Base-by-base conservation (phyloP, 2,113 vertebrate species). In the Tyto alba region DNA sequence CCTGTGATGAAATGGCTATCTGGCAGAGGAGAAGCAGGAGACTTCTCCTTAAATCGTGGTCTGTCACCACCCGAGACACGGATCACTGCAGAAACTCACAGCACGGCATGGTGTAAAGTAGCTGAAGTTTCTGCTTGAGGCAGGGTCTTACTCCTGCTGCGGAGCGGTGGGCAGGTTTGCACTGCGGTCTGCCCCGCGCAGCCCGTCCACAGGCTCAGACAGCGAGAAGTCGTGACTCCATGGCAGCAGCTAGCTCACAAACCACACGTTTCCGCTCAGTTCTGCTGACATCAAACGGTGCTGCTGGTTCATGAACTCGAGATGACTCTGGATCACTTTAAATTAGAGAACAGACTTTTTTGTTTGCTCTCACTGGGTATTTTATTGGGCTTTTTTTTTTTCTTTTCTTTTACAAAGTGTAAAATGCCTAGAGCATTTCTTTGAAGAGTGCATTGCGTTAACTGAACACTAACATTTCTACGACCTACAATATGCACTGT, bases 241-340 rank as follows among this genome's bases (percentile, higher is more conserved):
- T 4, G 3, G 88, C 95, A 94, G 92, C 88, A 93, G 90, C 77
- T 6, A 66, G 83, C 79, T 86, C 87, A 38, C 90, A 92, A 94
- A 97, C 96, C 96, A 97, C 96, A 96, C 7, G 2, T 92, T 95
- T 97, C 96, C 94, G 80, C 90, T 94, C 76, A 34, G 47, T 89
- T 92, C 92, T 86, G 92, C 96, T 97, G 96, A 96, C 96, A 96
- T 96, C 95, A 96, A 92, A 96, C 43, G 2, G 45, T 0, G 0
- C 6, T 60, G 90, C 74, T 96, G 89, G 88, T 91, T 95, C 92
- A 88, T 95, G 96, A 97, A 96, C 95, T 96, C 4, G 0, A 89
- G 62, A 92, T 87, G 89, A 87, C 94, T 93, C 88, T 13, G 22
- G 84, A 95, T 82, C 86, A 57, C 71, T 93, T 93, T 38, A 89